Conservation (phyloP, 2,888 invertebrate species). For the Drepana falcataria region DNA sequence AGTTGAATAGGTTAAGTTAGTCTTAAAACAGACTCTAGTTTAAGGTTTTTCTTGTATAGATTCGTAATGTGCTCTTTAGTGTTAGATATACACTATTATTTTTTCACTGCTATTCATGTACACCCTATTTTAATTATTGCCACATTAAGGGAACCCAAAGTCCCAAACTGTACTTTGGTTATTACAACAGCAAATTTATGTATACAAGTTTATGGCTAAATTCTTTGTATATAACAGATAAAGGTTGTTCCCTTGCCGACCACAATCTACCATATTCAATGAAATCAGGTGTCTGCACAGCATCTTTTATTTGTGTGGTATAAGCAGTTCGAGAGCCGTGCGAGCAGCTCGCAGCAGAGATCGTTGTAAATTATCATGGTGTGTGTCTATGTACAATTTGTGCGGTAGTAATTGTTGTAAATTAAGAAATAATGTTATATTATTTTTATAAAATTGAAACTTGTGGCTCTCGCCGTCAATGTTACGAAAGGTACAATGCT, state of each 20-base stretch:
- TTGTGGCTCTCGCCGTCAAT: conserved; percentile 54
- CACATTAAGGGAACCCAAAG: no score
- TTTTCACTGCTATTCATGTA: not conserved
- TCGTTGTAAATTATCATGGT: conserved; percentile 41
- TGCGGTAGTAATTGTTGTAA: conserved; percentile 66
- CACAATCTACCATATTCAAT: not conserved
- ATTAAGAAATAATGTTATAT: conserved; percentile 64
- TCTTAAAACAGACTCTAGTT: conserved; percentile 28
- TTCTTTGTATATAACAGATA: not conserved
- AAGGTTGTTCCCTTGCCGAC: not conserved
- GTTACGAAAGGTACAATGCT: conserved; percentile 69
- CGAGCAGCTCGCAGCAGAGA: conserved; percentile 27
- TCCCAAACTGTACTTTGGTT: no score
- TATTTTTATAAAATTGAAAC: conserved; percentile 70
- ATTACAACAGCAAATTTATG: no score
- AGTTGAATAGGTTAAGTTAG: conserved; percentile 44
- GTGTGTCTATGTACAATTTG: conserved; percentile 53
- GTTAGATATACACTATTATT: conserved; percentile 1
- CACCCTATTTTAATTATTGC: not conserved
- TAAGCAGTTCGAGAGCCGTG: not conserved
- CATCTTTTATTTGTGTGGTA: not conserved
- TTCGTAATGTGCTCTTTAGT: conserved; percentile 11
- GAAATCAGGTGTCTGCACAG: not conserved
- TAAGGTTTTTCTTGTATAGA: conserved; percentile 34
- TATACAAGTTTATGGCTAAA: not conserved